A percentile compares a stretch with the other conserved stretches of the same genome.
These are phyloP conservation scores for Leptinotarsa undecemlineata DNA, from an alignment of 1,140 invertebrate genomes.

Conservation along the genomic window DNA sequence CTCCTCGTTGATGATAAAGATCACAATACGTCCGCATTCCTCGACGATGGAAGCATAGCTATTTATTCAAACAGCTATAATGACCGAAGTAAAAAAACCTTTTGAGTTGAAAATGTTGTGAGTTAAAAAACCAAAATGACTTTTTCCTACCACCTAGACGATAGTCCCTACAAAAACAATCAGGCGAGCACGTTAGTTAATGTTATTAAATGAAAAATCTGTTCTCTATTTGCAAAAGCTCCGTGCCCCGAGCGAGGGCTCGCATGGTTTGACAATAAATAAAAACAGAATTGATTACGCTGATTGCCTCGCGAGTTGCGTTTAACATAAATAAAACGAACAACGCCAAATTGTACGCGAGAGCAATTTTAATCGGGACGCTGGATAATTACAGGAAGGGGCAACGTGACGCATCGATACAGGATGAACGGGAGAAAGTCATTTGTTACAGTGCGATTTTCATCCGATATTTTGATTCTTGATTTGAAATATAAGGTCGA, in stretches of 20 bases:
- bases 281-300: conserved; percentile 48
- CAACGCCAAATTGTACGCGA: conserved; percentile 35
- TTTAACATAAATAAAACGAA: conserved; percentile 49
- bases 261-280: conserved; percentile 37
- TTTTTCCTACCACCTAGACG: too few species aligned
- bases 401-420: background rate
- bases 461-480: too few species aligned
- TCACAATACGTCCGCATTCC: too few species aligned
- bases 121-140: too few species aligned
- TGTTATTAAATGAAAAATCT: conserved; percentile 19
- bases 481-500: too few species aligned
- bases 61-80: too few species aligned
- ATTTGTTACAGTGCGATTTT: too few species aligned
- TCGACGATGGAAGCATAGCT: too few species aligned
- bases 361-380: conserved; percentile 41
- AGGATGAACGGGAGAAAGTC: background rate
- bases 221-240: conserved; percentile 25
- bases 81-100: too few species aligned
- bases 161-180: background rate
- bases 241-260: conserved; percentile 6
- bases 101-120: too few species aligned
- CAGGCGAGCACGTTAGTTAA: conserved; percentile 6
- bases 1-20: too few species aligned
- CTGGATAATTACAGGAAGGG: conserved; percentile 33
- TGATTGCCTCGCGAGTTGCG: conserved; percentile 47